Percentiles rank a stretch among this genome's conserved stretches.
Conservation (phyloP, 2,797 vertebrate species). For the Rhinophrynus dorsalis region DNA sequence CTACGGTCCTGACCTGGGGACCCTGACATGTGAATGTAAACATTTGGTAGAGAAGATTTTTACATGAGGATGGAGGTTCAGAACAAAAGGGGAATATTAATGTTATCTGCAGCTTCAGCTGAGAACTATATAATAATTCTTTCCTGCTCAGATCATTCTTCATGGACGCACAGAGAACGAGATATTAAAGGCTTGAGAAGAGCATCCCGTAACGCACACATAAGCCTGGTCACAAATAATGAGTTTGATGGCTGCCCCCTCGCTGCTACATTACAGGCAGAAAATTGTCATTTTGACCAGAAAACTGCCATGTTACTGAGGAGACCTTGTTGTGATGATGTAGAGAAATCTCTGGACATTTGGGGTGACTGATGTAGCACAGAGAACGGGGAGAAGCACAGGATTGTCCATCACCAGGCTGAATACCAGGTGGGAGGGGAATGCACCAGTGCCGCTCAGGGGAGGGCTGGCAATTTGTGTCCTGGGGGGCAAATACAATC, state of each 20-base stretch:
- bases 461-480: too few species aligned
- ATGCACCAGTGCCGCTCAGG: too few species aligned
- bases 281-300: constrained; percentile 37
- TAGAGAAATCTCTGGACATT: neutral
- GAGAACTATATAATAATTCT: constrained; percentile 29
- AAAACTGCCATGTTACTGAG: constrained; percentile 4
- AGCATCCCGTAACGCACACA: constrained; percentile 28
- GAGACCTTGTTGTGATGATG: constrained; percentile 19
- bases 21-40: too few species aligned
- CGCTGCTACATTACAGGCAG: constrained; percentile 14
- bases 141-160: constrained; percentile 43
- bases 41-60: too few species aligned
- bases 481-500: too few species aligned
- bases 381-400: too few species aligned
- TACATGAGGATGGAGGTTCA: neutral
- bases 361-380: neutral
- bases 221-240: constrained; percentile 39
- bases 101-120: constrained; percentile 26
- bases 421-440: too few species aligned
- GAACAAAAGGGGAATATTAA: constrained; percentile 34
- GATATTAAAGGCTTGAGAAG: constrained; percentile 39
- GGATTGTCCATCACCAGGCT: too few species aligned
- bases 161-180: constrained; percentile 36
- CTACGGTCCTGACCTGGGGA: too few species aligned
- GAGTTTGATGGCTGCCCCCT: constrained; percentile 6